Base-by-base conservation (phyloP, 2,888 invertebrate species). In the Subacronicta megacephala region DNA sequence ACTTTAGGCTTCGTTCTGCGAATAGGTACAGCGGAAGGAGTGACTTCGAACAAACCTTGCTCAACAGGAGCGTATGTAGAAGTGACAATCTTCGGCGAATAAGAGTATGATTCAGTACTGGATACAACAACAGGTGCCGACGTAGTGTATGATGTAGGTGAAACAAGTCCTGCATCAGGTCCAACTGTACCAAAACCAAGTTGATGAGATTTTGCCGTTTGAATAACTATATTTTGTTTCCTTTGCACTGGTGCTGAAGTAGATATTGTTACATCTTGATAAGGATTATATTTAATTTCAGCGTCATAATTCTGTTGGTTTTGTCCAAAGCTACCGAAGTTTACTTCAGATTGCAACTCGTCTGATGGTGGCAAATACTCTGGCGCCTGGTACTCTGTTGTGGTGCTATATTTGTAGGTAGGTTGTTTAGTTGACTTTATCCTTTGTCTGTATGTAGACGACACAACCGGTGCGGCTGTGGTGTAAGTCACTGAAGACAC, bases 1-100 rank as follows among this genome's bases (percentile, higher is more conserved):
- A 95, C 94, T 74, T 94, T 94, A 18, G 95, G 94, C 65, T 93
- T 94, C 0, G 82, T 85, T 80, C 87, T 88, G 52, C 89, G 83
- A 43, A 81, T 59, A 15, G 89, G 88, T 7, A 75, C 66, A 16
- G 82, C 71, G 15, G 88, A 71, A 9, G 90, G 88, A 12, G 88
- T 88, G 0, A 93, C 90, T 77, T 94, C 93, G 18, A 90, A 86
- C 18, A 90, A 70, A 35, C 90, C 89, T 81, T 93, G 91, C 66
- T 85, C 82, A 35, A 83, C 78, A 12, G 90, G 90, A 7, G 85
- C 83, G 47, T 86, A 89, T 9, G 92, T 89, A 5, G 92, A 86
- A 6, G 87, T 82, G 5, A 87, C 79, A 31, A 61, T 63, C 62
- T 82, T 80, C 7, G 84, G 83, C 56, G 80, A 58, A 13, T 77